Conservation (phyloP, 2,888 invertebrate species). For the Drosophila testacea region DNA sequence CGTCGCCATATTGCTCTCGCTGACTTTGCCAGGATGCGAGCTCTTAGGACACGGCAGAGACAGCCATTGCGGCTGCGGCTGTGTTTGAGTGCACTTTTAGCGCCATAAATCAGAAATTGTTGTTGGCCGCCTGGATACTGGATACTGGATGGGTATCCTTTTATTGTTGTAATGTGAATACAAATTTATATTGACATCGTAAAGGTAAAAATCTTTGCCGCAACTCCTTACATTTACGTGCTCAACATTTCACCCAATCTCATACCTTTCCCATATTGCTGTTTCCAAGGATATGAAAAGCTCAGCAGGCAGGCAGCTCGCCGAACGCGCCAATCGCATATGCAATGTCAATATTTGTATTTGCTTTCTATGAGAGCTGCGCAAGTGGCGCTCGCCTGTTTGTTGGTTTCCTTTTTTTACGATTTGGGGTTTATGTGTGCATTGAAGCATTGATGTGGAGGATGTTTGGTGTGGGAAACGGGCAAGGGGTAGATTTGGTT, state of each 20-base stretch:
- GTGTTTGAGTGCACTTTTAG: constrained; percentile 79
- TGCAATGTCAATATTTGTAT: constrained; percentile 79
- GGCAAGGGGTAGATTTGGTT: too few relatives aligned
- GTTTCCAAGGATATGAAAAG: constrained; percentile 32
- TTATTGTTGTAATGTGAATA: constrained; percentile 82
- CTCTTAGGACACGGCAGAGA: constrained; percentile 25
- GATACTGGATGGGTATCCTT: constrained; percentile 40
- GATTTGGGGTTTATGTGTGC: constrained; percentile 65
- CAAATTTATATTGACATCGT: constrained; percentile 82
- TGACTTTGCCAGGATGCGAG: constrained; percentile 41
- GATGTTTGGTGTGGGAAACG: background rate
- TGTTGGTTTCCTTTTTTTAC: constrained; percentile 64
- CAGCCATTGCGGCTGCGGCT: constrained; percentile 34
- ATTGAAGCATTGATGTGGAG: constrained; percentile 41
- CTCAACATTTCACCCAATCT: constrained; percentile 16
- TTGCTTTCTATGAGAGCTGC: constrained; percentile 73
- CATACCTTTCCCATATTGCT: background rate
- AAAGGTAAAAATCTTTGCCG: constrained; percentile 76
- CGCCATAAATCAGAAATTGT: constrained; percentile 77
- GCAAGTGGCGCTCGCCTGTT: constrained; percentile 48
- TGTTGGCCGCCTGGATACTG: constrained; percentile 29
- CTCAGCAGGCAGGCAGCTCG: constrained; percentile 40
- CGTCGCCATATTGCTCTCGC: constrained; percentile 71
- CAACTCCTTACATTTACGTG: constrained; percentile 65
- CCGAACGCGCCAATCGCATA: constrained; percentile 70